Evolutionary conservation across 1,140 invertebrate species (phyloP), one percentile per base, ranked within the genome.

Genomic region (Calycopis cecrops): DNA sequence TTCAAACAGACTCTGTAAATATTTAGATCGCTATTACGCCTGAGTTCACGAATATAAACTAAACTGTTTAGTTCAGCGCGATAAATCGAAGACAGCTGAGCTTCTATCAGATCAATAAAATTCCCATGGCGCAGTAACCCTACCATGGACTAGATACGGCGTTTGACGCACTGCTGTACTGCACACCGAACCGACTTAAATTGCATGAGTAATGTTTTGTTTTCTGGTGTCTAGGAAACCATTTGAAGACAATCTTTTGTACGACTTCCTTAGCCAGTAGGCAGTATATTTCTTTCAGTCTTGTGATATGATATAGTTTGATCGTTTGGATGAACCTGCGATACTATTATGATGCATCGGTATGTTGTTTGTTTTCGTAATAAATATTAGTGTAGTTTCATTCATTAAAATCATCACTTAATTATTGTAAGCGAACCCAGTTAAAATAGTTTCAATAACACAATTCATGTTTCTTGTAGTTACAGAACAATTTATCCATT

Each of bases 281-380:
- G 48, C 34, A 52, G 4, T 17, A 35, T 6, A 28, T 52, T 65
- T 55, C 6, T 35, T 16, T 51, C n/a, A 35, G 28, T 54, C 21
- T 34, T 33, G 42, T 42, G 10, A 33, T 33, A 34, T 44, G 38
- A 35, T 34, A 34, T 10, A 49, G 14, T 40, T 42, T 44, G 28
- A 16, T 44, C 47, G 48, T 60, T 63, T 76, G 53, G 52, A 86
- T 86, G 83, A 78, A 76, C 67, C 66, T 86, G 37, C 65, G 69
- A 54, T 83, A 86, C 59, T 86, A 79, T 65, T 86, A 86, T 63
- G 83, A 86, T 64, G 72, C 83, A 47, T 74, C 80, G 74, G 83
- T 86, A 75, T 52, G 62, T 68, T 35, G 21, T 28, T 28, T 28
- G 6, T 6, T 28, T 28, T 28, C 6, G 21, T 6, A 28, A 6